Evolutionary conservation across 2,797 vertebrate species (phyloP).

Genomic region (Cichlasoma orientale): DNA sequence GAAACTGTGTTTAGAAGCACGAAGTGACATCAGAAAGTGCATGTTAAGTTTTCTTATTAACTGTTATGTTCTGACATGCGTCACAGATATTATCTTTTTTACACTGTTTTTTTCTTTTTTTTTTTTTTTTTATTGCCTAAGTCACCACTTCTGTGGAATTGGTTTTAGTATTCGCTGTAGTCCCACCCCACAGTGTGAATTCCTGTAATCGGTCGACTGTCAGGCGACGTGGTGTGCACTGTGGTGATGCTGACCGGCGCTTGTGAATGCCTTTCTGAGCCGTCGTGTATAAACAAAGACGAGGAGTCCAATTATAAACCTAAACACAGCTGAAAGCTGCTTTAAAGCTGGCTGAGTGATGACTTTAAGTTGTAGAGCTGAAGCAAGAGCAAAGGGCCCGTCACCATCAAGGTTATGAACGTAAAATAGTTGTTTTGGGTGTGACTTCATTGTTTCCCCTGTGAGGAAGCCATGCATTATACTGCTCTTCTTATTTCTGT

Average conservation of each 20-base stretch:
- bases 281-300: neutral
- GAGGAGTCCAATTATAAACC: constrained; percentile 1
- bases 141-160: neutral
- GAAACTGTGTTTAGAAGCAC: too few relatives aligned
- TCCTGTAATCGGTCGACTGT: neutral
- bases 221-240: neutral
- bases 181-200: neutral
- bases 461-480: constrained; percentile 38
- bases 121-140: neutral
- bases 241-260: neutral
- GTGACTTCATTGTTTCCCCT: constrained; percentile 39
- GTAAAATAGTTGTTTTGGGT: constrained; percentile 36
- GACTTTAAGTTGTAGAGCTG: neutral
- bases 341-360: neutral
- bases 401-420: neutral
- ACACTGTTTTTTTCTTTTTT: neutral
- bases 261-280: neutral
- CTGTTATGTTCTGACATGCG: neutral
- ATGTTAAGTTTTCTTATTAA: neutral
- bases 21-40: neutral
- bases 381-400: neutral
- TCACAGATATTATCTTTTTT: neutral
- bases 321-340: constrained; percentile 16
- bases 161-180: neutral
- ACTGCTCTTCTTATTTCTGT: neutral